Conservation (phyloP, 2,113 vertebrate species). For the Paralichthys olivaceus region DNA sequence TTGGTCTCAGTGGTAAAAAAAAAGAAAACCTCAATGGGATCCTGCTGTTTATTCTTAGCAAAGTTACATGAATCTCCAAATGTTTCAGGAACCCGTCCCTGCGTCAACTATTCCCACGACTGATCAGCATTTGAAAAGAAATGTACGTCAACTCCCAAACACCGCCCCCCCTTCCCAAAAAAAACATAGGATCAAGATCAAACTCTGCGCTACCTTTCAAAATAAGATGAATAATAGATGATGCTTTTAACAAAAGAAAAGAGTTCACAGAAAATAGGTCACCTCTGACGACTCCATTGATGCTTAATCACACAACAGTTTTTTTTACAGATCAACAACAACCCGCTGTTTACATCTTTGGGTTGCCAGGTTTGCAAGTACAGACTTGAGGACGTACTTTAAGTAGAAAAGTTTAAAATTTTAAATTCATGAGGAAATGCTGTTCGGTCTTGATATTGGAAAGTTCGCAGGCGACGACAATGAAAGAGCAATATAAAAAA, state of each 20-base stretch:
- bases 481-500: background rate
- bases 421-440: no score
- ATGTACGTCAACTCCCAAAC: no score
- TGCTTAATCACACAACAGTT: background rate
- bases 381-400: background rate
- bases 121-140: background rate
- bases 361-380: background rate
- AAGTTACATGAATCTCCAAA: background rate
- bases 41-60: background rate
- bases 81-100: background rate
- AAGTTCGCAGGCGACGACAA: background rate
- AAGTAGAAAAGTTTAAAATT: background rate
- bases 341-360: background rate
- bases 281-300: background rate
- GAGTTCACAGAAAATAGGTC: background rate
- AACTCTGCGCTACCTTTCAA: background rate
- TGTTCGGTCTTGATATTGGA: no score
- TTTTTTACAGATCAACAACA: slow-evolving; percentile 6
- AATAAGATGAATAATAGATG: background rate
- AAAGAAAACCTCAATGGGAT: background rate
- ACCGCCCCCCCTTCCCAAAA: no score
- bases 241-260: background rate
- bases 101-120: background rate
- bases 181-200: background rate
- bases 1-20: background rate